Percentiles rank a stretch among this genome's conserved stretches.
Conservation (phyloP, 1,140 invertebrate species). For the Sycobia sp. region DNA sequence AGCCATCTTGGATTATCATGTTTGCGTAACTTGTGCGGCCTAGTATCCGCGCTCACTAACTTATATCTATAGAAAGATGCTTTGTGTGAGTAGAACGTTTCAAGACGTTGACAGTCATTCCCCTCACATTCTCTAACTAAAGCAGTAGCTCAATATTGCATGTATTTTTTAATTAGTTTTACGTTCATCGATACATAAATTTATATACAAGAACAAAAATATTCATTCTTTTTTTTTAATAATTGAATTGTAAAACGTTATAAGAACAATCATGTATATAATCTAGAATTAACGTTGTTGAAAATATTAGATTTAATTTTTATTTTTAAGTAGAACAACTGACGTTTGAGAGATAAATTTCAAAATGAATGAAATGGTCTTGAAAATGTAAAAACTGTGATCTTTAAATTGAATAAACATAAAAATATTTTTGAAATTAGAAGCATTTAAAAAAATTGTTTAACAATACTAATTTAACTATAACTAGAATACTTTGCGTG, state of each 20-base stretch:
- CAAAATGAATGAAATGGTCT: not conserved
- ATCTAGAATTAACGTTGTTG: too few relatives aligned
- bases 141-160: not conserved
- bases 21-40: not conserved
- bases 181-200: not conserved
- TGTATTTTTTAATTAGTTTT: not conserved
- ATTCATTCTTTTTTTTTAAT: not conserved
- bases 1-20: constrained; percentile 27
- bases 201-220: not conserved
- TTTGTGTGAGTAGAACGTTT: constrained; percentile 25
- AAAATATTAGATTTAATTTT: not conserved
- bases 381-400: too few relatives aligned
- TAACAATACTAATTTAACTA: too few relatives aligned
- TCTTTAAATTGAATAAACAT: too few relatives aligned
- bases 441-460: too few relatives aligned
- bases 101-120: constrained; percentile 14
- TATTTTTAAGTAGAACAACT: too few relatives aligned
- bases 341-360: too few relatives aligned
- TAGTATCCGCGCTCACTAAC: not conserved
- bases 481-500: too few relatives aligned
- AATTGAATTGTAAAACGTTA: not conserved
- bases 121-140: constrained; percentile 3
- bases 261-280: not conserved
- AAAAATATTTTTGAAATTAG: too few relatives aligned
- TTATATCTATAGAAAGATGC: constrained; percentile 1